Conservation (phyloP, 92 coral and sea anemone species). For the Umimayanthus chanpuru region DNA sequence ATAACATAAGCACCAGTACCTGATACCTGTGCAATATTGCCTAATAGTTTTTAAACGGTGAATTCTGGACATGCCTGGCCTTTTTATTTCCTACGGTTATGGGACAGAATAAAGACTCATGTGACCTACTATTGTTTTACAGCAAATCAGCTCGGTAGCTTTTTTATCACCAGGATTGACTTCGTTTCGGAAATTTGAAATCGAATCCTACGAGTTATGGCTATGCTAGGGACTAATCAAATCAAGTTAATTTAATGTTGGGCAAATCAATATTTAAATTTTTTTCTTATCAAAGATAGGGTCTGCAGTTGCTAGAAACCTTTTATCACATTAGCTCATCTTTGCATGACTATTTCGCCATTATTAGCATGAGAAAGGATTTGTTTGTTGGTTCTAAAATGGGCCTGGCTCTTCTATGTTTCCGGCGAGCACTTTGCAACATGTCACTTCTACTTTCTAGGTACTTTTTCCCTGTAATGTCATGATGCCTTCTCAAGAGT, state of each 20-base stretch:
- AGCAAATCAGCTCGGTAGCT: constrained; percentile 21
- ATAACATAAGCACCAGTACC: not conserved
- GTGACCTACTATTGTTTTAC: constrained; percentile 37
- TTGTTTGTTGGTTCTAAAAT: constrained; percentile 46
- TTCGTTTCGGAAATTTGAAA: constrained; percentile 4
- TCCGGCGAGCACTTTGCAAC: constrained; percentile 43
- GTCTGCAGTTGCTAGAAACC: constrained; percentile 33
- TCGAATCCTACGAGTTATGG: constrained; percentile 21
- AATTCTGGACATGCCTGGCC: constrained; percentile 48
- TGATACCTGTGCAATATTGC: not conserved
- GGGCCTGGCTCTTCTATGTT: constrained; percentile 29
- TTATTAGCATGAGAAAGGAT: constrained; percentile 44
- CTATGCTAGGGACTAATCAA: not conserved
- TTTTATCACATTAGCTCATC: constrained; percentile 42
- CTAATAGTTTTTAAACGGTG: constrained; percentile 30
- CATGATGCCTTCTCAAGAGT: not conserved
- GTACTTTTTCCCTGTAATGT: not conserved
- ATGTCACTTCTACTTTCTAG: constrained; percentile 26
- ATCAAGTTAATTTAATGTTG: constrained; percentile 30
- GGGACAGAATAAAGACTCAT: constrained; percentile 38
- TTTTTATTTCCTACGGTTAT: constrained; percentile 49
- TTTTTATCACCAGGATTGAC: not conserved
- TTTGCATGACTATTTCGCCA: constrained; percentile 46
- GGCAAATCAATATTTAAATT: constrained; percentile 22
- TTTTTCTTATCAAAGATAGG: constrained; percentile 25